Conservation (phyloP, 2,888 invertebrate species). For the Salpingus planirostris region DNA sequence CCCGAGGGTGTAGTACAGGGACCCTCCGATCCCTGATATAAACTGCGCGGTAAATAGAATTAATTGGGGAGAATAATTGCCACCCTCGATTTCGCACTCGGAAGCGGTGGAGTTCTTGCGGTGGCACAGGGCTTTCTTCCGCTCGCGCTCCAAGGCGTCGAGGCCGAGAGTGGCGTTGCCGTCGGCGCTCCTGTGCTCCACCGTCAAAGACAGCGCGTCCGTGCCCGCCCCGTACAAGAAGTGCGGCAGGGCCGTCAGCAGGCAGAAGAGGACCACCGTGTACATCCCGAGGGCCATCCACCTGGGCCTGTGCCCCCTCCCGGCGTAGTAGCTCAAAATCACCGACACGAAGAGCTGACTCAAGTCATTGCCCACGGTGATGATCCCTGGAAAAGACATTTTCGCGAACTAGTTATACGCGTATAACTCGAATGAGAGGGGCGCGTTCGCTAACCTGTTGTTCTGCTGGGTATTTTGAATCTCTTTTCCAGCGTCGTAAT, state of each 20-base stretch:
- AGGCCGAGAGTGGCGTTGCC: conserved; percentile 40
- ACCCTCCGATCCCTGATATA: conserved; percentile 61
- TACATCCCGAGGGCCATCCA: conserved; percentile 59
- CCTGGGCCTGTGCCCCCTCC: conserved; percentile 60
- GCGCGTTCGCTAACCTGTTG: conserved; percentile 51
- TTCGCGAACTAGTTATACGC: not conserved
- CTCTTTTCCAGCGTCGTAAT: conserved; percentile 66
- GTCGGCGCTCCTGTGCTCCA: conserved; percentile 47
- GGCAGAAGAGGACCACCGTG: conserved; percentile 55
- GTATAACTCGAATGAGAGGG: not conserved
- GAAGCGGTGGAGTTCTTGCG: conserved; percentile 25
- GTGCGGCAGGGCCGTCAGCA: conserved; percentile 59
- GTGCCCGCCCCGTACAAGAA: conserved; percentile 60
- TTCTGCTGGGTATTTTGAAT: conserved; percentile 63
- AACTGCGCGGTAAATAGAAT: conserved; percentile 60
- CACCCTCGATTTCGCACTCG: conserved; percentile 37
- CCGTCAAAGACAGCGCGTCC: conserved; percentile 53
- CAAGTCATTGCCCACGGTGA: conserved; percentile 66
- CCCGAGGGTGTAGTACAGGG: conserved; percentile 59
- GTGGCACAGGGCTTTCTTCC: conserved; percentile 50
- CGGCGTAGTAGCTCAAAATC: conserved; percentile 60
- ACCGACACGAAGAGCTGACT: conserved; percentile 60
- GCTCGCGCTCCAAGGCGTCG: conserved; percentile 43
- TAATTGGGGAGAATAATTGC: conserved; percentile 50
- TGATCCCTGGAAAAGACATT: conserved; percentile 46